Conservation (phyloP, 53 echinoderm and acorn worm genomes). For the Echinometra lucunter region DNA sequence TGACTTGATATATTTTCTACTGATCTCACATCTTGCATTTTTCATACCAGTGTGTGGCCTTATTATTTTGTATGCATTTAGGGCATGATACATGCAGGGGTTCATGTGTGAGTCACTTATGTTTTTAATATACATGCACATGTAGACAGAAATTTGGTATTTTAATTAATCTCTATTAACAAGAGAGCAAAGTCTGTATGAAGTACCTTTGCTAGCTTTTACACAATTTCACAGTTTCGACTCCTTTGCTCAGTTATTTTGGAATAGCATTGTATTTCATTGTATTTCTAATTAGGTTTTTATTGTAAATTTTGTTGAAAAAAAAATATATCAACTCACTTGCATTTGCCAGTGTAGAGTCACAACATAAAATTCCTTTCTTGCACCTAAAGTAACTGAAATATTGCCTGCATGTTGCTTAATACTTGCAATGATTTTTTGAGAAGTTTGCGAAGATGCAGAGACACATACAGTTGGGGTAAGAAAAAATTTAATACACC, state of each 20-base stretch:
- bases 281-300: background rate
- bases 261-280: too few species aligned
- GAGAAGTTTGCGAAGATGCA: background rate
- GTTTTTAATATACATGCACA: too few species aligned
- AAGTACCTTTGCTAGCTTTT: background rate
- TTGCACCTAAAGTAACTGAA: background rate
- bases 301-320: background rate
- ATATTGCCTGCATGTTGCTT: slow-evolving; percentile 1
- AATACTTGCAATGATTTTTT: background rate
- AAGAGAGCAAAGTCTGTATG: background rate
- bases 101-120: background rate
- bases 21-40: background rate
- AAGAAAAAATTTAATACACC: too few species aligned
- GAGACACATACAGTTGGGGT: too few species aligned
- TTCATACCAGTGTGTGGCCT: background rate
- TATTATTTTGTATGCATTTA: background rate
- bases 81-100: too few species aligned
- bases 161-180: background rate
- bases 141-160: background rate
- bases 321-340: background rate
- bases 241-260: too few species aligned
- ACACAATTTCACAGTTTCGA: too few species aligned
- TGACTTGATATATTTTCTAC: background rate
- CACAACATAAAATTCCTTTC: background rate
- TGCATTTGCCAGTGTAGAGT: background rate